These are phyloP conservation scores for Tringa solitaria DNA, from an alignment of 2,113 vertebrate genomes.

Conservation along the genomic window DNA sequence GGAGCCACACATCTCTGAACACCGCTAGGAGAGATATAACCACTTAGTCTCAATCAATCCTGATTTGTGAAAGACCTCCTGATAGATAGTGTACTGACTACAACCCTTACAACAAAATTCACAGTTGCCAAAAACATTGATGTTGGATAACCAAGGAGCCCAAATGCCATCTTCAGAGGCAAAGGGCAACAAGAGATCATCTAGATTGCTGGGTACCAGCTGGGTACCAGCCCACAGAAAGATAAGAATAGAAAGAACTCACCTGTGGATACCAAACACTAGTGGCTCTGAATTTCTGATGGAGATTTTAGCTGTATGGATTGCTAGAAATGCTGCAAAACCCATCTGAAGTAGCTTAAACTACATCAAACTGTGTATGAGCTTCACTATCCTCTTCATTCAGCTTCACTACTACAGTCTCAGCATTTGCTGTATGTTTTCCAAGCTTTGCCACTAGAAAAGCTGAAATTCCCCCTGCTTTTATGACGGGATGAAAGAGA, in stretches of 20 bases:
- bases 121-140: not conserved
- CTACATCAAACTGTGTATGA: not conserved
- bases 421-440: not conserved
- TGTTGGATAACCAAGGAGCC: not conserved
- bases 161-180: not conserved
- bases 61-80: too few species aligned
- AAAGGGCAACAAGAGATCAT: not conserved
- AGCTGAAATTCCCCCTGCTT: not conserved
- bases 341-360: not conserved
- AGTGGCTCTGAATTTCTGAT: too few species aligned
- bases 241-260: fast-evolving
- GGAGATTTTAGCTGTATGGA: not conserved
- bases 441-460: not conserved
- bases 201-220: not conserved
- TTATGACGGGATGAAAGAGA: not conserved
- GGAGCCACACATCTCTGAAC: not conserved
- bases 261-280: not conserved
- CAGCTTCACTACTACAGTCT: not conserved
- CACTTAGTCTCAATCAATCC: fast-evolving
- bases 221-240: not conserved
- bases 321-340: not conserved
- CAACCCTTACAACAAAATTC: not conserved
- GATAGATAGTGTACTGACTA: fast-evolving
- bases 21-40: fast-evolving
- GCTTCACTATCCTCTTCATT: not conserved